These are phyloP conservation scores for Alethe diademata DNA, from an alignment of 2,113 vertebrate species.

Conservation along the genomic window DNA sequence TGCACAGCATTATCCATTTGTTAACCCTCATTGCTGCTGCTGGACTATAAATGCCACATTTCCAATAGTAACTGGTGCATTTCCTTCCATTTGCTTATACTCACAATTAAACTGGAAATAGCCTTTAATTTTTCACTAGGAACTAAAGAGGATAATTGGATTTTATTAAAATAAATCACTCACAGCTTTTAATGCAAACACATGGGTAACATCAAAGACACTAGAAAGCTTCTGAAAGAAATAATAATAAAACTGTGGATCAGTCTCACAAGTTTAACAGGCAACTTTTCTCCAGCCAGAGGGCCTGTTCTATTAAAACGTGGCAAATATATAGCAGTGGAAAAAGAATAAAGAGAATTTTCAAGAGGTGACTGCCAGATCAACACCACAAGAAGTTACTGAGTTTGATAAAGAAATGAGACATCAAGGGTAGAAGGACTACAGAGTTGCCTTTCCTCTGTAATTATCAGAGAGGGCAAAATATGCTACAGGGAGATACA, in stretches of 20 bases:
- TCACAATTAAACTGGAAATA: conserved; percentile 4
- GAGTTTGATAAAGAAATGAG: conserved; percentile 28
- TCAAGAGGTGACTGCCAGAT: conserved; percentile 23
- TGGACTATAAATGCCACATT: background rate
- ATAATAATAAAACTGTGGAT: conserved; percentile 8
- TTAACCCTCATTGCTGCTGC: background rate
- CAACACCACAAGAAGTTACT: background rate
- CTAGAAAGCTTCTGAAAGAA: conserved; percentile 17
- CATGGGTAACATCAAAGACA: conserved; percentile 33
- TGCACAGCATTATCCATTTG: background rate
- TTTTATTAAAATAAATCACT: conserved; percentile 38
- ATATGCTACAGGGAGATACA: background rate
- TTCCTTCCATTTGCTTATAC: background rate
- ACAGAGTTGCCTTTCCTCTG: background rate
- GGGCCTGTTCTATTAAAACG: conserved; percentile 28
- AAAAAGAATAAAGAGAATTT: conserved; percentile 60
- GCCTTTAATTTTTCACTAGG: background rate
- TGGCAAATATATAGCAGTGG: background rate
- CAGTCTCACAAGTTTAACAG: background rate
- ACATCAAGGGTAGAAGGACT: background rate
- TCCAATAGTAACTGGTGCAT: background rate
- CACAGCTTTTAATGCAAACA: conserved; percentile 28
- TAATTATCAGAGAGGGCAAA: conserved; percentile 8
- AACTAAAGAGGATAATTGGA: background rate
- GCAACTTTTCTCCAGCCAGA: conserved; percentile 16